Base-by-base conservation (phyloP, 2,797 vertebrate genomes). In the Yasuhikotakia modesta region DNA sequence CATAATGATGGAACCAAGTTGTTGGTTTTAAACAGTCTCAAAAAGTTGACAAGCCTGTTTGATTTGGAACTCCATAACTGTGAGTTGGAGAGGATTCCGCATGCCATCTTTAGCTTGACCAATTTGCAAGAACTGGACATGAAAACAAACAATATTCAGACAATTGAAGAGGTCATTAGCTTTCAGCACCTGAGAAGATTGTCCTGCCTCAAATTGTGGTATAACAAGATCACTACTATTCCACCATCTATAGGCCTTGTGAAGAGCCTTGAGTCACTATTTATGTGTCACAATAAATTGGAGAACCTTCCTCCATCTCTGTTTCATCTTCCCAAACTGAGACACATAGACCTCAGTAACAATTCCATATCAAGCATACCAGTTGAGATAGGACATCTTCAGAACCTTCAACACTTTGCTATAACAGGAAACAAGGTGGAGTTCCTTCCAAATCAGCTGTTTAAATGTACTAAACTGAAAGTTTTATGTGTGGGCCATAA, bases 111-210 rank as follows among this genome's bases (percentile, higher is more conserved):
- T 89, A 99, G 97, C 89, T 92, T 99, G 88, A 94, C 90, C 77
- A 99, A 97, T 85, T 89, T 99, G 70, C 97, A 99, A 88, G 96
- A 98, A 79, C 91, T 99, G 70, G 98, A 99, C 87, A 89, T 99
- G 83, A 98, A 99, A 86, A 95, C 94, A 0, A 99, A 99, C 84
- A 97, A 92, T 89, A 96, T 99, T 85, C 94, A 94, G 76, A 98
- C 96, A 85, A 97, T 99, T 57, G 97, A 98, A 89, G 98, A 99
- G 91, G 93, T 98, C 85, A 96, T 98, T 86, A 98, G 96, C 90
- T 98, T 99, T 89, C 97, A 99, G 88, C 96, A 99, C 86, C 93
- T 99, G 70, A 98, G 96, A 92, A 95, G 96, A 89, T 88, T 99
- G 85, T 95, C 94, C 17, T 98, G 95, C 89, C 94, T 99, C 74